Evolutionary conservation across 2,113 vertebrate genomes (phyloP).

Genomic region (Prunella himalayana): DNA sequence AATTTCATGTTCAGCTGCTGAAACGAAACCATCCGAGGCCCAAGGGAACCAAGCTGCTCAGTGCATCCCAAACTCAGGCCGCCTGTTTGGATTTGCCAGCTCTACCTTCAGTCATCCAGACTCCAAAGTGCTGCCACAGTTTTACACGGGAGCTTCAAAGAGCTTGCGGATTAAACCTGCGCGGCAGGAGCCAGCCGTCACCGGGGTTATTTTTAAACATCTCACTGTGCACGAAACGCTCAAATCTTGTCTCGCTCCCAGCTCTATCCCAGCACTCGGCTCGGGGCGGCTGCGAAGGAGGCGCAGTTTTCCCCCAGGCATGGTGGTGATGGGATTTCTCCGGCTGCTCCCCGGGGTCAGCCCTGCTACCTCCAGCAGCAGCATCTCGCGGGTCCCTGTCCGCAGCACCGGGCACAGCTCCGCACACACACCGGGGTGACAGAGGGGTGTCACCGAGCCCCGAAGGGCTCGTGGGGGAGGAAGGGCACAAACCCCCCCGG

Average conservation of each 20-base stretch:
- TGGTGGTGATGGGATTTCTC: rapidly evolving
- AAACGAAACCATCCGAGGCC: neutral
- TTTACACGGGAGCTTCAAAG: neutral
- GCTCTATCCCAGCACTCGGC: neutral
- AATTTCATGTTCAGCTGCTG: neutral
- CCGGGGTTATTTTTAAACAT: neutral
- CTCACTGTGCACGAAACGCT: neutral
- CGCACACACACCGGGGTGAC: rapidly evolving
- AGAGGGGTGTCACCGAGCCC: neutral
- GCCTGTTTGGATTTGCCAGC: neutral
- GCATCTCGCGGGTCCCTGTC: rapidly evolving
- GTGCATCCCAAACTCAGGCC: neutral
- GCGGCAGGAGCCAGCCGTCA: neutral
- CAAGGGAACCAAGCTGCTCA: neutral
- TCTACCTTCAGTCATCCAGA: neutral
- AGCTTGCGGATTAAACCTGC: neutral
- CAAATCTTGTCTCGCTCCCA: neutral
- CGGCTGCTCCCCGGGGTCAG: neutral
- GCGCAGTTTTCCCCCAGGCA: neutral
- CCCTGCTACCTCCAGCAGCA: neutral
- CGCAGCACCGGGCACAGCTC: neutral
- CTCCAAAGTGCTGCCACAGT: neutral
- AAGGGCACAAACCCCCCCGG: neutral
- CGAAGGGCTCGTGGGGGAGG: no score
- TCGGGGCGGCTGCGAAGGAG: neutral